Conservation (phyloP, 1,140 invertebrate genomes). For the Archivesica marissinica region DNA sequence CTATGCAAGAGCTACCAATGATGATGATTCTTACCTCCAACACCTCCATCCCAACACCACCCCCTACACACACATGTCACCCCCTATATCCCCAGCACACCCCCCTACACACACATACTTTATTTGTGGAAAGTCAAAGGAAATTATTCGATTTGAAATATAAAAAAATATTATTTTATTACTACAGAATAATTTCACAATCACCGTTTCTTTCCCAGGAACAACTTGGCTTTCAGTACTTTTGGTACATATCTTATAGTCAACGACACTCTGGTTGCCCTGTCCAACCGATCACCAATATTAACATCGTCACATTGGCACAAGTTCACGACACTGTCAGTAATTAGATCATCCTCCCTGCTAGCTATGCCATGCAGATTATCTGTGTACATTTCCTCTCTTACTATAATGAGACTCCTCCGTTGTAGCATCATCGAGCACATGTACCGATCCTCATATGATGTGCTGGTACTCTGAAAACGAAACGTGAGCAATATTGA, state of each 20-base stretch:
- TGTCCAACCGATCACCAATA: constrained; percentile 84
- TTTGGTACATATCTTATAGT: constrained; percentile 98
- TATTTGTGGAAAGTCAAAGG: background rate
- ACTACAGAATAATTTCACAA: too few species aligned
- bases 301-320: constrained; percentile 67
- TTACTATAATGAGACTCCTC: constrained; percentile 94
- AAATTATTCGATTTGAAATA: background rate
- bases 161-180: background rate
- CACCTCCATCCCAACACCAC: too few species aligned
- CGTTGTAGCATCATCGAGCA: constrained; percentile 91
- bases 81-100: too few species aligned
- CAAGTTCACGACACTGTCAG: constrained; percentile 89
- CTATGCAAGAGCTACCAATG: too few species aligned
- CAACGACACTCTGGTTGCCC: constrained; percentile 92
- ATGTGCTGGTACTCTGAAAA: constrained; percentile 63
- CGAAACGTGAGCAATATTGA: too few species aligned
- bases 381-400: constrained; percentile 92
- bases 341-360: constrained; percentile 88
- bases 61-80: too few species aligned
- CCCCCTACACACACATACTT: too few species aligned
- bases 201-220: constrained; percentile 78
- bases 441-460: constrained; percentile 81
- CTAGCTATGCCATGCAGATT: constrained; percentile 96
- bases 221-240: constrained; percentile 88
- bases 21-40: too few species aligned